Evolutionary conservation across 1,140 invertebrate genomes (phyloP).

Genomic region (Ips typographus): DNA sequence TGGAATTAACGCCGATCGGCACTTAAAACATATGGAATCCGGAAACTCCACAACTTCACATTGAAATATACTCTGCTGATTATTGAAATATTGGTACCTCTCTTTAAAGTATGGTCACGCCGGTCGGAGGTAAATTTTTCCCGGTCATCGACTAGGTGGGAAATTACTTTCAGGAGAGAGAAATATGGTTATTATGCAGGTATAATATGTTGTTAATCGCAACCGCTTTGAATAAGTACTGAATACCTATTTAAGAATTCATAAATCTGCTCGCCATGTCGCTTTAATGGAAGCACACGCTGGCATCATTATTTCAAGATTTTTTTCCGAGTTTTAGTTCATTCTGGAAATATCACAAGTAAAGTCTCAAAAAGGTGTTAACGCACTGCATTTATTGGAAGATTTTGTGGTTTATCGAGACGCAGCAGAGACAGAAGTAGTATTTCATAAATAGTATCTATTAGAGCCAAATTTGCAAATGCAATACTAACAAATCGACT

Average conservation of each 20-base stretch:
- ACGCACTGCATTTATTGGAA: too few relatives aligned
- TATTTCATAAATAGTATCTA: too few relatives aligned
- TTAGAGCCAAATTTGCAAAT: too few relatives aligned
- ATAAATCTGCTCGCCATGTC: not conserved
- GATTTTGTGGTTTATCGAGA: too few relatives aligned
- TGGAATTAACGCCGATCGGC: conserved; percentile 22
- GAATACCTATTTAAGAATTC: conserved; percentile 6
- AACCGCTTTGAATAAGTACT: conserved; percentile 9
- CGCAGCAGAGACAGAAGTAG: too few relatives aligned
- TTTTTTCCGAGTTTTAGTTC: too few relatives aligned
- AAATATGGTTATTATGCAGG: conserved; percentile 29
- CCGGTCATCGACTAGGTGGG: conserved; percentile 10
- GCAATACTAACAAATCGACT: too few relatives aligned
- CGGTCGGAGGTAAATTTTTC: conserved; percentile 19
- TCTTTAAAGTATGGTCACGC: conserved; percentile 26
- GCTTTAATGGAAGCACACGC: too few relatives aligned
- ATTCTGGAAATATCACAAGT: too few relatives aligned
- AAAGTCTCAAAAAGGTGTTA: too few relatives aligned
- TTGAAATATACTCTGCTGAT: conserved; percentile 30
- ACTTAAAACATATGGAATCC: conserved; percentile 29
- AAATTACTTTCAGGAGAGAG: conserved; percentile 20
- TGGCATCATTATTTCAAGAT: too few relatives aligned
- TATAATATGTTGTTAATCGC: conserved; percentile 20
- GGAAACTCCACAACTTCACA: conserved; percentile 21
- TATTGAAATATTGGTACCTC: conserved; percentile 31